Evolutionary conservation across 1,140 invertebrate species (phyloP).

Genomic region (Diuraphis noxia): DNA sequence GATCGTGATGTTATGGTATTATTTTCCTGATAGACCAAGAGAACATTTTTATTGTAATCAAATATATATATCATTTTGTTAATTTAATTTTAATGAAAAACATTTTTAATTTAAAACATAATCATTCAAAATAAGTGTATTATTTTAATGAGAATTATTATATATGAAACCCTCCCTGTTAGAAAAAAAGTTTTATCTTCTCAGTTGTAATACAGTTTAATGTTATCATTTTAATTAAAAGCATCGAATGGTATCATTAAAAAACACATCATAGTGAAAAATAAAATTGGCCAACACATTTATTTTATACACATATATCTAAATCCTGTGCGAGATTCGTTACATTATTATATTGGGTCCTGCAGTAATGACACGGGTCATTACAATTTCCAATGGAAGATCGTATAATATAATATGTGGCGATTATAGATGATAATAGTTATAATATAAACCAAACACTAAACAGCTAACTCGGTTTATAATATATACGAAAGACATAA

Average conservation of each 20-base stretch:
- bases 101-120: neutral
- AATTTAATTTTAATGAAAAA: neutral
- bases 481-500: neutral
- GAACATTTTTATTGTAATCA: neutral
- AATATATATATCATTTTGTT: neutral
- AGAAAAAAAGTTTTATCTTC: neutral
- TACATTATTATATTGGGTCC: neutral
- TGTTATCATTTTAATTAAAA: conserved; percentile 5
- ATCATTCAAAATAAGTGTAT: neutral
- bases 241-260: neutral
- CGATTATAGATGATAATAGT: neutral
- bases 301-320: neutral
- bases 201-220: neutral
- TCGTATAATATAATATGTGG: neutral
- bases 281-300: neutral
- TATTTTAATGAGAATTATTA: neutral
- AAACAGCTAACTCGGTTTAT: neutral
- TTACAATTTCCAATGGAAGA: neutral
- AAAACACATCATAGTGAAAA: neutral
- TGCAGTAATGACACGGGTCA: neutral
- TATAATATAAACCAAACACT: conserved; percentile 8
- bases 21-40: neutral
- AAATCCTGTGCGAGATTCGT: neutral
- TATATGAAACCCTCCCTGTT: no score
- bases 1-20: neutral